Evolutionary conservation across 92 coral and sea anemone genomes (phyloP).

Genomic region (Siderastrea siderea): DNA sequence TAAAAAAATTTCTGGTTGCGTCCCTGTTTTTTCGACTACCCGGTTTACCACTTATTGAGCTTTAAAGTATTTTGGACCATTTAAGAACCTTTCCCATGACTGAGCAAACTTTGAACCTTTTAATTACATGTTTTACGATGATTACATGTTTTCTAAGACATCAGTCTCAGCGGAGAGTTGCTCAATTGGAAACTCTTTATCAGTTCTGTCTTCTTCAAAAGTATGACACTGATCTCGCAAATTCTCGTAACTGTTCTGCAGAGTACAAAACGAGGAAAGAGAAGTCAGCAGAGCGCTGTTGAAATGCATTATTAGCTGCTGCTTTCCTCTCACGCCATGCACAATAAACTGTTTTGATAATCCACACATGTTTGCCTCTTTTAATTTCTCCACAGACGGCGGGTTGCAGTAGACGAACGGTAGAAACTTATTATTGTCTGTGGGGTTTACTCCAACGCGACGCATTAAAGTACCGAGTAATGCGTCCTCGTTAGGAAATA

Average conservation of each 20-base stretch:
- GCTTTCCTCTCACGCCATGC: conserved; percentile 29
- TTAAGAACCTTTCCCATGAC: no score
- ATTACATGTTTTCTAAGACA: no score
- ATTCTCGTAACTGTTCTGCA: not conserved
- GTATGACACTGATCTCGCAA: not conserved
- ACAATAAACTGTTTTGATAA: conserved; percentile 42
- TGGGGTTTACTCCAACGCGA: conserved; percentile 28
- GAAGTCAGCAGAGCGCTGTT: conserved; percentile 22
- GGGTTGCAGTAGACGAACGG: conserved; percentile 33
- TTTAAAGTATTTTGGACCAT: no score
- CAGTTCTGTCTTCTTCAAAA: not conserved
- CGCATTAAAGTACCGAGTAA: conserved; percentile 43
- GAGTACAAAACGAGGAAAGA: conserved; percentile 1
- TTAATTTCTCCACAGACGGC: not conserved
- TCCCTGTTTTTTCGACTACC: no score
- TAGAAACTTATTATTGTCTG: conserved; percentile 32
- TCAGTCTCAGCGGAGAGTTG: no score
- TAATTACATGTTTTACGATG: no score
- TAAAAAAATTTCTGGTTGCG: no score
- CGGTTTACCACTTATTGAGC: no score
- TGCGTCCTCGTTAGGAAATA: conserved; percentile 61
- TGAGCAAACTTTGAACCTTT: no score
- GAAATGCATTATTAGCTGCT: conserved; percentile 55
- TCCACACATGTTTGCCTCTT: conserved; percentile 30
- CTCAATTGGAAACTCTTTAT: no score